Evolutionary conservation across 2,797 vertebrate species (phyloP), one percentile per base, ranked within the genome.

Genomic region (Emydoidea blandingii): DNA sequence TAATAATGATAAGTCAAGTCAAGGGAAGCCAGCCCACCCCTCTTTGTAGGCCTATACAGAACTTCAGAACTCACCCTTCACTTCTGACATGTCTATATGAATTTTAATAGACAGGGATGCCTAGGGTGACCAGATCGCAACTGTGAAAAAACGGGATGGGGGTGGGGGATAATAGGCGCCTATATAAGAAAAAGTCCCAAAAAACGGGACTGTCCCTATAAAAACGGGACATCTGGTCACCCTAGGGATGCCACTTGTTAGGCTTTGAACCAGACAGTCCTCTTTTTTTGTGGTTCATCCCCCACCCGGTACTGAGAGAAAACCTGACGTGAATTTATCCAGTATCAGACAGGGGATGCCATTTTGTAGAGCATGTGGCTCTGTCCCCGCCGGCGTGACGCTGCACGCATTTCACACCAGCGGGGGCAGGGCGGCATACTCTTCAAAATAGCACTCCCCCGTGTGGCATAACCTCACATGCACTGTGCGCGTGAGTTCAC

Each of bases 371-470:
- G 7, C 18, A 10, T 68, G 62, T 5, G 34, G 34, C 16, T 19
- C 62, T 65, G 34, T 9, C n/a, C 62, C 62, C 34, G 8, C 8
- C 8, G 8, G 62, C 18, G 6, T 21, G 8, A 37, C 8, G 4
- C 18, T 68, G 62, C 34, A 19, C 8, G 7, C 62, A 37, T 37
- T 14, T 31, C 16, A 68, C 62, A 34, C 62, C 34, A n/a, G 62
- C 16, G 6, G 31, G 16, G 31, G 18, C 1, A 1, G 62, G 37
- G 65, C 2, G 5, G 19, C 65, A 41, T n/a, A 10, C 8, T 10
- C 62, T 65, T 65, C 34, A n/a, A 65, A 65, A n/a, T 5, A 15
- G 16, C 62, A 31, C 59, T 31, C 65, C 34, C 65, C 16, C 5
- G 3, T 21, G 65, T 25, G 19, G n/a, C 21, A 41, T 6, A 23